These are phyloP conservation scores for Darevskia mixta DNA, from an alignment of 2,797 vertebrate species.

Conservation along the genomic window DNA sequence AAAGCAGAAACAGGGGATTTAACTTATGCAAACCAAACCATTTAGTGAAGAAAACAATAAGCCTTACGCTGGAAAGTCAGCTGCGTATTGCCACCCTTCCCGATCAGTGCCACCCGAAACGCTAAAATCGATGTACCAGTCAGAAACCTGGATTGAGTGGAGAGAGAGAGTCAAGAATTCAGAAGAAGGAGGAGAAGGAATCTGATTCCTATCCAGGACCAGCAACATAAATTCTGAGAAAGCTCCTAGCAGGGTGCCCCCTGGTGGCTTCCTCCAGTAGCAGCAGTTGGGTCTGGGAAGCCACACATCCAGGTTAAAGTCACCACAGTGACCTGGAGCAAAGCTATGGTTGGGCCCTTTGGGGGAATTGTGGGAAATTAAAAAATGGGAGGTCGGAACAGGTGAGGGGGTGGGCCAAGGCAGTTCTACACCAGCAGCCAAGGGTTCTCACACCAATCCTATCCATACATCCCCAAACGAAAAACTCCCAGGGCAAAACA, in stretches of 20 bases:
- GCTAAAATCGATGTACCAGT: constrained; percentile 92
- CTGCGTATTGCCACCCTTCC: constrained; percentile 97
- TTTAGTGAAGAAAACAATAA: background rate
- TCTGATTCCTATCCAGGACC: no score
- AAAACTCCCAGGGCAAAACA: no score
- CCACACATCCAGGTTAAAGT: background rate
- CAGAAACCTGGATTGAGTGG: constrained; percentile 85
- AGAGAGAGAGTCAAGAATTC: background rate
- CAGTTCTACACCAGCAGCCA: no score
- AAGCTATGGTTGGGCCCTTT: background rate
- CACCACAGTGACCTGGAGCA: background rate
- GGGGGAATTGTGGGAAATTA: background rate
- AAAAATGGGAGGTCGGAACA: background rate
- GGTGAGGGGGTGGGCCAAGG: no score
- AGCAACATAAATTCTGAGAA: background rate
- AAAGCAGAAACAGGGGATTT: background rate
- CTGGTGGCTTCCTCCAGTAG: background rate
- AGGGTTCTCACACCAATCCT: no score
- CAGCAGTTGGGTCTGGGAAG: no score
- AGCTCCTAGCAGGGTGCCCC: background rate
- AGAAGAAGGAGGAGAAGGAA: background rate
- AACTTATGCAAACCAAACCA: background rate
- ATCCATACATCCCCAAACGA: no score
- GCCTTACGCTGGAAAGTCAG: constrained; percentile 95
- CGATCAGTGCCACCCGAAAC: constrained; percentile 88